Conservation (phyloP, 2,113 vertebrate genomes). For the Rattus norvegicus region GRCr8 NC_086020.1:198311501-198312000, state of each 20-base stretch:
- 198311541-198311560: not conserved
- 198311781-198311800: not conserved
- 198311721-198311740: not conserved
- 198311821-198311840: not conserved
- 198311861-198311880: not conserved
- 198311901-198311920: not conserved
- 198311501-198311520: accelerated
- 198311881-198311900: too few relatives aligned
- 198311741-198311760: not conserved
- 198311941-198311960: not conserved
- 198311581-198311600: not conserved
- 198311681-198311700: too few relatives aligned
- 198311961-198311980: too few relatives aligned
- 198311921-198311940: not conserved
- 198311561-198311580: not conserved
- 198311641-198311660: not conserved
- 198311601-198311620: not conserved
- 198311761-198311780: not conserved
- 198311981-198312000: not conserved
- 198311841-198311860: not conserved
- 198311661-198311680: not conserved
- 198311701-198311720: not conserved
- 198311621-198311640: not conserved
- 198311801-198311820: not conserved
- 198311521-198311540: not conserved